A percentile compares a stretch with the other conserved stretches of the same genome.
Evolutionary conservation across 2,797 vertebrate genomes (phyloP).

Genomic region (Chiroxiphia lanceolata): DNA sequence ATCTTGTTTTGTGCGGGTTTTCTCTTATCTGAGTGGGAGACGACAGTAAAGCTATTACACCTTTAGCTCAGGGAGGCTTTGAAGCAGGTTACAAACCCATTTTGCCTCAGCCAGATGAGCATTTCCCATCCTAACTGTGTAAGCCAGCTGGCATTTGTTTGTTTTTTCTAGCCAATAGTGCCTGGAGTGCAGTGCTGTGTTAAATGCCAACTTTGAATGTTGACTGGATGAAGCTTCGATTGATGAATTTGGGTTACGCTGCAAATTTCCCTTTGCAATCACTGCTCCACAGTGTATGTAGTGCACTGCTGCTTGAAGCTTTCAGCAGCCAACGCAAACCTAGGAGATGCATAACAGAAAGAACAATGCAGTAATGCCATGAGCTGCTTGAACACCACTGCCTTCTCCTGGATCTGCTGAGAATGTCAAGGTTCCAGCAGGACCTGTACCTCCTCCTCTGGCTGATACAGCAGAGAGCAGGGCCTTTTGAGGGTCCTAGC

Average conservation of each 20-base stretch:
- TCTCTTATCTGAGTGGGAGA: not conserved
- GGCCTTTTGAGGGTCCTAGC: fast-evolving
- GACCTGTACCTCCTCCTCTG: not conserved
- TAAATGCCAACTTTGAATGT: not conserved
- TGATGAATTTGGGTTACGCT: not conserved
- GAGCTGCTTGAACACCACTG: not conserved
- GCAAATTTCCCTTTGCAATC: not conserved
- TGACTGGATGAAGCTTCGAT: not conserved
- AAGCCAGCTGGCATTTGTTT: constrained; percentile 33
- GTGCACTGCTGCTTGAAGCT: not conserved
- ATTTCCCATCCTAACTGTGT: not conserved
- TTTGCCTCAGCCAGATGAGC: not conserved
- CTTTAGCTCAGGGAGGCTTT: not conserved
- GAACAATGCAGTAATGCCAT: not conserved
- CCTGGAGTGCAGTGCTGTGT: not conserved
- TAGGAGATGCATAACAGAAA: not conserved
- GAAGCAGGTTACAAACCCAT: not conserved
- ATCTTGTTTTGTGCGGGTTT: not conserved
- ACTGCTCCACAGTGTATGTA: too few species aligned
- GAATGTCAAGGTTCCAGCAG: not conserved
- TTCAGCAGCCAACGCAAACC: not conserved
- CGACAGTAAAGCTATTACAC: not conserved
- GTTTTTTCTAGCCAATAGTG: not conserved
- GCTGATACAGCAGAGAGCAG: not conserved
- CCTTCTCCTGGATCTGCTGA: not conserved